Evolutionary conservation across 2,888 invertebrate genomes (phyloP).

Genomic region (Colletes collaris): DNA sequence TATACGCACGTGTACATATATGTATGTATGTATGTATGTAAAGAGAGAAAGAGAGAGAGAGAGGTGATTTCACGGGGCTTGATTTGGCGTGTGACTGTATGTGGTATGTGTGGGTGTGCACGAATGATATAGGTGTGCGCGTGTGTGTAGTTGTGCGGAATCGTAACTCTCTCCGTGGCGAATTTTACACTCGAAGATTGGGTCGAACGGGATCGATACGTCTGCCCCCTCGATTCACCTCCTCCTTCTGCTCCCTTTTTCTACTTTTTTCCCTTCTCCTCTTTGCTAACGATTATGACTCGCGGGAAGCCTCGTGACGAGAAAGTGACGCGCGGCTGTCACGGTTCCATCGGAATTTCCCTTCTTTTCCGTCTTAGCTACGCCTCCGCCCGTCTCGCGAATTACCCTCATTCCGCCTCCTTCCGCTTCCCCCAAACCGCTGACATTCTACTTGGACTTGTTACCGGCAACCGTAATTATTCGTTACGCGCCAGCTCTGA

Average conservation of each 20-base stretch:
- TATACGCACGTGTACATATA: constrained; percentile 6
- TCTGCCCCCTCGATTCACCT: constrained; percentile 26
- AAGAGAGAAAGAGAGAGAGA: background rate
- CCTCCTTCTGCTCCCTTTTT: constrained; percentile 1
- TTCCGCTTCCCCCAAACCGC: background rate
- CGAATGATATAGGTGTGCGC: constrained; percentile 40
- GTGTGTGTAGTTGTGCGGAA: constrained; percentile 34
- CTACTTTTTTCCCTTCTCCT: background rate
- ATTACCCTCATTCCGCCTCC: no score
- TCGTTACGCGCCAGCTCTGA: background rate
- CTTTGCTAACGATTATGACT: constrained; percentile 34
- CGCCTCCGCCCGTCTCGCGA: background rate
- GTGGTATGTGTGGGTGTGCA: constrained; percentile 24
- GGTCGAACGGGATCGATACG: constrained; percentile 64
- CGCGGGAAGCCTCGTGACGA: constrained; percentile 9
- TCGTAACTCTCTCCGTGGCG: constrained; percentile 48
- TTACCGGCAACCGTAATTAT: background rate
- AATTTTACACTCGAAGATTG: constrained; percentile 56
- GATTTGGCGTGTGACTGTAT: background rate
- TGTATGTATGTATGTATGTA: constrained; percentile 10
- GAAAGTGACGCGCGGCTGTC: constrained; percentile 15
- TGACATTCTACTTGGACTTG: background rate
- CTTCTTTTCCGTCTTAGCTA: background rate
- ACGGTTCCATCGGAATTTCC: background rate
- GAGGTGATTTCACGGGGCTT: constrained; percentile 7